These are phyloP conservation scores for Augochlora pura DNA, from an alignment of 1,140 invertebrate genomes.

Conservation along the genomic window DNA sequence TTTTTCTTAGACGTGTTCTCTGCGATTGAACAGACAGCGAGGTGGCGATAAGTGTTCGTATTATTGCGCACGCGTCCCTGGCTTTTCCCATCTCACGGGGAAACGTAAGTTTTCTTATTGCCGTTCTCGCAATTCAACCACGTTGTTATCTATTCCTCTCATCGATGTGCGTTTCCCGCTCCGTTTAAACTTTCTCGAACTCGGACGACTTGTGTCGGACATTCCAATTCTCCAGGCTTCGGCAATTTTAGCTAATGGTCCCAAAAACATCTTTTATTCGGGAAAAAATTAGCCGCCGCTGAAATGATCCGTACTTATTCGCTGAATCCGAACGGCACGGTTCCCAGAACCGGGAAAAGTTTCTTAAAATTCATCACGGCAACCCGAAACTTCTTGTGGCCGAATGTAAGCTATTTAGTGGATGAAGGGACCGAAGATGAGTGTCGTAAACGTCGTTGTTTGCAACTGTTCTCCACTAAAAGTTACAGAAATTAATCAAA, in stretches of 20 bases:
- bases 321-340: not conserved
- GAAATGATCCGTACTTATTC: not conserved
- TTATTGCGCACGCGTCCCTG: not conserved
- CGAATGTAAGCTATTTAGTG: not conserved
- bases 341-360: not conserved
- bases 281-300: not conserved
- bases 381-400: not conserved
- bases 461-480: not conserved
- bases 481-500: not conserved
- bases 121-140: not conserved
- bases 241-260: not conserved
- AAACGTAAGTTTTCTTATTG: conserved; percentile 7
- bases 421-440: not conserved
- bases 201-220: not conserved
- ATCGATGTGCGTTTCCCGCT: not conserved
- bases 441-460: not conserved
- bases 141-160: conserved; percentile 17
- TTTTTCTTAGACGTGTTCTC: no score
- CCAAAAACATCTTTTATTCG: not conserved
- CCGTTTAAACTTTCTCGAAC: not conserved
- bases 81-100: not conserved
- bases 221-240: not conserved
- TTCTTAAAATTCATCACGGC: not conserved
- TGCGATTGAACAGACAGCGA: no score
- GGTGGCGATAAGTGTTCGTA: conserved; percentile 8